Base-by-base conservation (phyloP, 2,797 vertebrate genomes). In the Squalus acanthias region DNA sequence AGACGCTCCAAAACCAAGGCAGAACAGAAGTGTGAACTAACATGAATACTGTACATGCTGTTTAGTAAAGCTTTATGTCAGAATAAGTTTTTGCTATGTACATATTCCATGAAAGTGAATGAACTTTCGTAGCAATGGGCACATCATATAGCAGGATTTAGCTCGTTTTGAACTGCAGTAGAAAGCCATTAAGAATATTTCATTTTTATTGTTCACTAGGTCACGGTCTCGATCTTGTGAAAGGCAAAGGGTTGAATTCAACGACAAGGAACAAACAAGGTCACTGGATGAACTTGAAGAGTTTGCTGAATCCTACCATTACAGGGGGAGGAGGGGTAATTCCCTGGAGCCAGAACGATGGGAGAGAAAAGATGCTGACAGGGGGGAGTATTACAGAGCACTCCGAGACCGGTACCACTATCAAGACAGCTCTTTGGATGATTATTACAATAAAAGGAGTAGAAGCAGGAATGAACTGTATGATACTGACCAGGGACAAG, bases 221-320 rank as follows among this genome's bases (percentile, higher is more conserved):
- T 95, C 94, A 33, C 69, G 70, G 46, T 95, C 94, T 33, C 46
- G 94, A 74, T 95, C 94, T 95, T 95, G 94, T 57, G 94, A 95
- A 74, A 95, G 94, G 57, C 98, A 99, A 85, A 98, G 99, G 39
- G 99, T 98, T 97, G 98, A 98, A 0, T 98, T 99, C 97, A 98
- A 98, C 0, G 96, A 98, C 2, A 98, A 98, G 7, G 98, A 99
- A 72, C 99, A 99, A 0, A 98, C 99, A 0, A 98, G 98, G 96
- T 99, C 99, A 53, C 98, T 99, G 97, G 99, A 99, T 0, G 99
- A 99, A 97, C 98, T 99, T 97, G 99, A 99, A 67, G 99, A 99
- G 96, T 99, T 99, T 20, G 98, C 99, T 0, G 98, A 96, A 91
- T 98, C 98, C 95, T 97, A 98, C 87, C 97, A 97, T 96, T 97